These are phyloP conservation scores for Chrysochloris asiatica DNA, from an alignment of 2,113 vertebrate genomes.

Conservation along the genomic window DNA sequence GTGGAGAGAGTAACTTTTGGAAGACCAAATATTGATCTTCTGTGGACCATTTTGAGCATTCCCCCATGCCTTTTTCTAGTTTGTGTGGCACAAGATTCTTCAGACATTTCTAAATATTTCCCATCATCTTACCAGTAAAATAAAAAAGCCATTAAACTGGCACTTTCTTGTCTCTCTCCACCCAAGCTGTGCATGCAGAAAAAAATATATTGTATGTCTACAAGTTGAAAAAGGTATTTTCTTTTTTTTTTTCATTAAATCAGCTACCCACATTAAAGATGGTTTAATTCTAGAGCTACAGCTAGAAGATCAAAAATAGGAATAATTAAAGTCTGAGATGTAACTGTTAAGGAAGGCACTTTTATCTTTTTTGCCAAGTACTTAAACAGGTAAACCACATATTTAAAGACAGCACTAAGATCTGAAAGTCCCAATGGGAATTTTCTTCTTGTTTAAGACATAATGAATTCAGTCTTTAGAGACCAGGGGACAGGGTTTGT, in stretches of 20 bases:
- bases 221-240: not conserved
- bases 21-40: not conserved
- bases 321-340: conserved; percentile 77
- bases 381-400: conserved; percentile 79
- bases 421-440: conserved; percentile 76
- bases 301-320: conserved; percentile 76
- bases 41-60: fast-evolving
- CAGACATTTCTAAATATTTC: not conserved
- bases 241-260: conserved; percentile 43
- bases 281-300: conserved; percentile 73
- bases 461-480: conserved; percentile 81
- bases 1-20: no score
- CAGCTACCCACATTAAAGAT: conserved; percentile 80
- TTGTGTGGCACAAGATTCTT: not conserved
- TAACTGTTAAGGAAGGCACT: conserved; percentile 68
- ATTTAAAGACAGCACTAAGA: conserved; percentile 74
- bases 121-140: conserved; percentile 4
- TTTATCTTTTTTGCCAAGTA: conserved; percentile 72
- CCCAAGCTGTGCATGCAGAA: conserved; percentile 17
- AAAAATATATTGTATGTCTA: conserved; percentile 23
- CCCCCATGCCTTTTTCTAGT: not conserved
- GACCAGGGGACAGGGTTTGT: conserved; percentile 57
- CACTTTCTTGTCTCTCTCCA: conserved; percentile 33
- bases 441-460: conserved; percentile 74
- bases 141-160: not conserved